Percentiles rank a stretch among this genome's conserved stretches.
phyloP scores from a whole-genome alignment of 2,888 invertebrate species.

The Agapostemon virescens region DNA sequence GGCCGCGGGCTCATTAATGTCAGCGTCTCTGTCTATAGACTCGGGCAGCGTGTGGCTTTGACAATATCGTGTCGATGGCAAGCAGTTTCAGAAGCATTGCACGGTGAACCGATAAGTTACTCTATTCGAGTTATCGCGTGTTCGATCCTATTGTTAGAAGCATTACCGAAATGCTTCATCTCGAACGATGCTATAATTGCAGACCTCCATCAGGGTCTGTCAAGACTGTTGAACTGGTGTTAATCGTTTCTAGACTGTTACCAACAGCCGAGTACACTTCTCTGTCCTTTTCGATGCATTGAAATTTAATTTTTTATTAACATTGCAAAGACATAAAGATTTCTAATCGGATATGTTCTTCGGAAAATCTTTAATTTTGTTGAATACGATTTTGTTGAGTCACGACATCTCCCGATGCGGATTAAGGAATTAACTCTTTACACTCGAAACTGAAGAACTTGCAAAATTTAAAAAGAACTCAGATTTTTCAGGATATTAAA shows the following conservation, averaged over 20 bases:
- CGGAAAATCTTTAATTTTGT: no score
- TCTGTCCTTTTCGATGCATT: background rate
- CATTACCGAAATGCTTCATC: background rate
- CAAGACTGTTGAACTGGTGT: background rate
- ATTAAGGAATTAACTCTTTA: no score
- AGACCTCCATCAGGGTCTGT: background rate
- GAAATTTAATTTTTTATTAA: background rate
- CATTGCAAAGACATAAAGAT: background rate
- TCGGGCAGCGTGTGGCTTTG: constrained; percentile 41
- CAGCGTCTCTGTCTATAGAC: constrained; percentile 21
- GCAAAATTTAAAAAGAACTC: no score
- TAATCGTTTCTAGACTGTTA: background rate
- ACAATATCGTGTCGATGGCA: constrained; percentile 45
- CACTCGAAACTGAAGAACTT: no score
- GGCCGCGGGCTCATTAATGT: constrained; percentile 28
- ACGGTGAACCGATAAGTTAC: constrained; percentile 5
- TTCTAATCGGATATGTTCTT: no score
- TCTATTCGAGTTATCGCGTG: background rate
- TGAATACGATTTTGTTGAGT: no score
- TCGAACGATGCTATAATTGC: background rate
- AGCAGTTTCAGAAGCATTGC: constrained; percentile 49
- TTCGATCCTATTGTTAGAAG: background rate
- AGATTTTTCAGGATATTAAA: no score
- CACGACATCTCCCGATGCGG: no score
- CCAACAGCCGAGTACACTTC: background rate